Percentiles rank a stretch among this genome's conserved stretches.
Evolutionary conservation across 2,113 vertebrate genomes (phyloP).

Genomic region (Chamaea fasciata): DNA sequence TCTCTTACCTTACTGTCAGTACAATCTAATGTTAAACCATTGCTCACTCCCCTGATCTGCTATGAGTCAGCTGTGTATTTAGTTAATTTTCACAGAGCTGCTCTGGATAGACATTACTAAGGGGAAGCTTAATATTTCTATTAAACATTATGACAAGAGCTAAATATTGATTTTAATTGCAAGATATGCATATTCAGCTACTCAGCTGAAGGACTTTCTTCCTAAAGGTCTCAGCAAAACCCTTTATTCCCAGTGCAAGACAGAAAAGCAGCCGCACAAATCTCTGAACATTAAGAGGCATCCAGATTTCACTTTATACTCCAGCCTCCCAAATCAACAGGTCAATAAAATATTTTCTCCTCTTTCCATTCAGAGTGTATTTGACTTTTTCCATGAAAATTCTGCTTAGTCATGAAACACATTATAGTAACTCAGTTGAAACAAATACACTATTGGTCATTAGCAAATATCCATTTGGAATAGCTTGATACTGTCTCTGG

Average conservation of each 20-base stretch:
- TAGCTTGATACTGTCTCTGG: neutral
- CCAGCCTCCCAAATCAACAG: neutral
- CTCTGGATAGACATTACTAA: neutral
- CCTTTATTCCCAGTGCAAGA: neutral
- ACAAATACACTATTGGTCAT: neutral
- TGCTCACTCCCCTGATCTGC: neutral
- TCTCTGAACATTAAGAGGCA: neutral
- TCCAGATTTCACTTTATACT: neutral
- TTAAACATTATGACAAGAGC: neutral
- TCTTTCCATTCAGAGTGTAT: neutral
- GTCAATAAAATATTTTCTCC: neutral
- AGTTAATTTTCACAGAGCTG: neutral
- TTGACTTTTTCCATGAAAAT: neutral
- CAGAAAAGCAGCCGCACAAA: neutral
- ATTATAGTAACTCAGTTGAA: neutral
- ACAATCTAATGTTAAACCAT: neutral
- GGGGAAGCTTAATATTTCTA: neutral
- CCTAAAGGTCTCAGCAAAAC: neutral
- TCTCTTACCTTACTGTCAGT: neutral
- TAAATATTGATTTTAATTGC: neutral
- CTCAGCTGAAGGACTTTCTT: neutral
- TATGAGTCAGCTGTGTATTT: neutral
- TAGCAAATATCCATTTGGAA: neutral
- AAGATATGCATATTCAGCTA: neutral
- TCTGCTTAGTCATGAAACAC: neutral